phyloP scores from a whole-genome alignment of 2,797 vertebrate species.

The Huso huso region DNA sequence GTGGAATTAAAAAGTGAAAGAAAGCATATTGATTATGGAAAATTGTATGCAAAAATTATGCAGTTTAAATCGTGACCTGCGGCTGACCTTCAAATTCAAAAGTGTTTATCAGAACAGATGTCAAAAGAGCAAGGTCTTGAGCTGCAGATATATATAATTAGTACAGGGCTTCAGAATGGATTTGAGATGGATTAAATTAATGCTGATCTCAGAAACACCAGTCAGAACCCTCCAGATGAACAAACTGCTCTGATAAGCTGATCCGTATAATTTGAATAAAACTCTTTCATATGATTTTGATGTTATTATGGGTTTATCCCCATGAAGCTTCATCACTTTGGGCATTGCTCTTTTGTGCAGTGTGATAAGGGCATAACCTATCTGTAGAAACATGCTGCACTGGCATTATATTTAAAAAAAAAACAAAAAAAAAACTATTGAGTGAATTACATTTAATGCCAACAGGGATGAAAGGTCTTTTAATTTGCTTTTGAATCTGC shows the following conservation, averaged over 20 bases:
- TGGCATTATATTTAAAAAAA: conserved; percentile 5
- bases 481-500: conserved; percentile 14
- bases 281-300: conserved; percentile 38
- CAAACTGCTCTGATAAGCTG: conserved; percentile 47
- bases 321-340: conserved; percentile 36
- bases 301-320: conserved; percentile 40
- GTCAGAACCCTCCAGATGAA: conserved; percentile 43
- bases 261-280: conserved; percentile 47
- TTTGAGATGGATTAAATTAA: conserved; percentile 57
- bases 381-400: conserved; percentile 4
- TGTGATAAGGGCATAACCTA: conserved; percentile 11
- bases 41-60: conserved; percentile 20
- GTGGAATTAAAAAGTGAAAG: conserved; percentile 17
- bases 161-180: conserved; percentile 37
- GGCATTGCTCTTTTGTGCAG: conserved; percentile 11
- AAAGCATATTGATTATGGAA: conserved; percentile 6
- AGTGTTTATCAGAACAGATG: conserved; percentile 43
- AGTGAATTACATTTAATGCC: neutral
- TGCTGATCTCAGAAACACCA: conserved; percentile 37
- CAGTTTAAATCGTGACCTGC: conserved; percentile 38
- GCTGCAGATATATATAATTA: conserved; percentile 44
- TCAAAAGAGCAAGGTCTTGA: conserved; percentile 40
- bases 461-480: conserved; percentile 13
- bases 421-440: neutral
- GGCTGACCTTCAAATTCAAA: conserved; percentile 42